Conservation (phyloP, 2,113 vertebrate genomes). For the Gracilinanus agilis region DNA sequence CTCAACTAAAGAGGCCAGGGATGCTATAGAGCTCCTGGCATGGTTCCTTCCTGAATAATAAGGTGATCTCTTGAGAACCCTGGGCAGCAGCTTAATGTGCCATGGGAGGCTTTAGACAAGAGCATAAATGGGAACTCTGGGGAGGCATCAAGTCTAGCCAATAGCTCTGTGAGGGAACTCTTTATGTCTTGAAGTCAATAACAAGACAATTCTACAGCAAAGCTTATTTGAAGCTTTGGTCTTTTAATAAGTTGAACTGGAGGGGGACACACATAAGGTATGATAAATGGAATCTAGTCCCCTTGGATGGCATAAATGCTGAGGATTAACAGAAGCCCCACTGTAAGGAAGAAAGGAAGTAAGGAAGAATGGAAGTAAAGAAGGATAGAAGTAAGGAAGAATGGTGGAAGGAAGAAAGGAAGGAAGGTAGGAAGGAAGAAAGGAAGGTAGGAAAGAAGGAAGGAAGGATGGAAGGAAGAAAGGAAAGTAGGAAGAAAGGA, state of each 20-base stretch:
- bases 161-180: background rate
- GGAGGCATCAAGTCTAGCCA: background rate
- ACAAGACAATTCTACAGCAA: background rate
- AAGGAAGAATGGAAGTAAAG: no score
- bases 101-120: background rate
- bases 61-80: slow-evolving; percentile 3
- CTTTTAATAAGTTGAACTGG: background rate
- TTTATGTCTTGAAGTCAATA: background rate
- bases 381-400: no score
- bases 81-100: background rate
- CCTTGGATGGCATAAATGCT: background rate
- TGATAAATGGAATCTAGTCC: background rate
- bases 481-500: no score
- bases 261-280: background rate
- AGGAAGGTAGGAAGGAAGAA: no score
- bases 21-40: background rate
- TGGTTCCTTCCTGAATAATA: background rate
- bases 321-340: background rate
- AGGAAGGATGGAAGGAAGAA: no score
- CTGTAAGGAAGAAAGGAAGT: no score
- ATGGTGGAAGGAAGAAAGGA: no score
- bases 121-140: background rate
- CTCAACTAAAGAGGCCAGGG: background rate
- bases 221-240: background rate
- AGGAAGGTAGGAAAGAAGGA: no score